These are phyloP conservation scores for Eurypyga helias DNA, from an alignment of 2,113 vertebrate genomes.

Conservation along the genomic window DNA sequence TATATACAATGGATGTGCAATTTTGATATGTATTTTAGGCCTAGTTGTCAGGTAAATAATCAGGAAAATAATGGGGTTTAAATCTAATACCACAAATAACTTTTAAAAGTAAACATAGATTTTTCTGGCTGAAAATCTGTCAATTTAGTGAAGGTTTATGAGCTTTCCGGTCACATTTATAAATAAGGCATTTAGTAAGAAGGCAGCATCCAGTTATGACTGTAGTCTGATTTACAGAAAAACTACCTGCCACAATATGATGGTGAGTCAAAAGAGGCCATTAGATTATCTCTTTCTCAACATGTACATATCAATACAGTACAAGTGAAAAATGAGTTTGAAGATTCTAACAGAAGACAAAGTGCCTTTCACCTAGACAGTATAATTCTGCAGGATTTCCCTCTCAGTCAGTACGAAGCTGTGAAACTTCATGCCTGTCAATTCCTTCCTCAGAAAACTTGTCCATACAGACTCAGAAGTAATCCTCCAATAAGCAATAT, in stretches of 20 bases:
- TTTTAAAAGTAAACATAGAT: neutral
- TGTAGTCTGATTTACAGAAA: neutral
- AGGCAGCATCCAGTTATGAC: neutral
- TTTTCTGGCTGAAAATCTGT: neutral
- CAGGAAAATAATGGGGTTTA: neutral
- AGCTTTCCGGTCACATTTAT: neutral
- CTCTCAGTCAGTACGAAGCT: neutral
- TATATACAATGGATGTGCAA: neutral
- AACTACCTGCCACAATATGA: neutral
- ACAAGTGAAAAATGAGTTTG: neutral
- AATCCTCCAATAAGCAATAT: slow-evolving; percentile 53
- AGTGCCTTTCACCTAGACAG: neutral
- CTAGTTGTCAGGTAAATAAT: neutral
- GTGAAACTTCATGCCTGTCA: neutral
- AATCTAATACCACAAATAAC: neutral
- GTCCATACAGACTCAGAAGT: slow-evolving; percentile 3
- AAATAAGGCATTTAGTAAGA: neutral
- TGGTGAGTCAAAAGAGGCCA: neutral
- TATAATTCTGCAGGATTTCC: neutral
- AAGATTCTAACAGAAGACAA: neutral
- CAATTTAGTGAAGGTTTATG: neutral
- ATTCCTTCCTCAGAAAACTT: neutral
- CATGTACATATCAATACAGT: neutral
- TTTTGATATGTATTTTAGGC: neutral
- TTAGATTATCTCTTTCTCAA: neutral